Evolutionary conservation across 2,113 vertebrate genomes (phyloP).

Genomic region (Spea bombifrons): DNA sequence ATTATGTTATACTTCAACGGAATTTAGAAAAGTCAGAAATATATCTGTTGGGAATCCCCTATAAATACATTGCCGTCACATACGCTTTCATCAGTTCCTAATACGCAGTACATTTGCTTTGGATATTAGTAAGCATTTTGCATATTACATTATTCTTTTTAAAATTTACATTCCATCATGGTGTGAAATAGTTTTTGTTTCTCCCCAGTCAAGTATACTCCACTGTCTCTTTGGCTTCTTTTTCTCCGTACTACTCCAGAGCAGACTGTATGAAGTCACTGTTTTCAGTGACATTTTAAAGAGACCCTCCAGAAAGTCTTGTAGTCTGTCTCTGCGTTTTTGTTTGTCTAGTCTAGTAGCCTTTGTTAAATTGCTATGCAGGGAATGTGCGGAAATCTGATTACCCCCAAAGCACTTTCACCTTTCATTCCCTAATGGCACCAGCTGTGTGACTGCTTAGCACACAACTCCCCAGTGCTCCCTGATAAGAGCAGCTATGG

Average conservation of each 20-base stretch:
- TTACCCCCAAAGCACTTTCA: slow-evolving; percentile 1
- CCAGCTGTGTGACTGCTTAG: neutral
- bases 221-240: too few species aligned
- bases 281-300: neutral
- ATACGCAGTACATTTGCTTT: too few species aligned
- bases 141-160: too few species aligned
- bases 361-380: neutral
- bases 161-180: too few species aligned
- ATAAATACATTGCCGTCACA: too few species aligned
- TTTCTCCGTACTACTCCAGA: neutral
- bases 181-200: too few species aligned
- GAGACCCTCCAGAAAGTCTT: neutral
- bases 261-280: neutral
- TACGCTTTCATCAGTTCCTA: too few species aligned
- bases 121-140: too few species aligned
- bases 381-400: slow-evolving; percentile 3
- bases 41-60: too few species aligned
- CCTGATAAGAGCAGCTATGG: neutral
- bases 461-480: neutral
- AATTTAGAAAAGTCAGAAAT: too few species aligned
- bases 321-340: neutral
- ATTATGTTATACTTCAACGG: too few species aligned
- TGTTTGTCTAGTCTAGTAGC: neutral
- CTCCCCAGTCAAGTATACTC: too few species aligned
- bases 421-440: neutral